Base-by-base conservation (phyloP, 2,797 vertebrate genomes). In the Thripadectes ignobilis region DNA sequence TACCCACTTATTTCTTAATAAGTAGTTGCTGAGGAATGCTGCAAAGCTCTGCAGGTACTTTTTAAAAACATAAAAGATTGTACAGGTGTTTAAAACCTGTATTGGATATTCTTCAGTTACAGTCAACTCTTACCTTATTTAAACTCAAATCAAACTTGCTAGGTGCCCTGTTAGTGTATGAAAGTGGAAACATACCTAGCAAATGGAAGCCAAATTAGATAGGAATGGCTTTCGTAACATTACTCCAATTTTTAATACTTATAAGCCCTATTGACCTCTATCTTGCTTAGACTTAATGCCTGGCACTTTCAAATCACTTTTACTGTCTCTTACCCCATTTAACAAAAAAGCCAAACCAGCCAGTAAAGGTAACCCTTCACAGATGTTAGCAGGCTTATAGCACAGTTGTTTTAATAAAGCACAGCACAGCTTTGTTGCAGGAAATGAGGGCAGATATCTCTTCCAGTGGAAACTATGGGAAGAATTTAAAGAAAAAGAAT, bases 371-470 rank as follows among this genome's bases (percentile, higher is more conserved):
- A 84, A 69, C 80, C 55, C 41, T 67, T 84, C 74, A 88, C 86
- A 94, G 71, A 90, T 90, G 77, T 89, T 81, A 69, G 69, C 43
- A 86, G 23, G 24, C 34, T 88, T 94, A 59, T 69, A 89, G 63
- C 52, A n/a, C 26, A 46, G 43, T 74, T 89, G n/a, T 91, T 91
- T 92, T 75, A 94, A 83, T 51, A 84, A 45, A 78, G 58, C 55
- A 72, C 39, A 67, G 85, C 87, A 93, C 83, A 93, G 51, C 43
- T 86, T 95, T 93, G 48, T 89, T 88, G 54, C 80, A 96, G 93
- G 90, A 95, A 95, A 95, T 95, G 83, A 94, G 76, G 46, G 58
- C 43, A 94, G 84, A 87, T 95, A 93, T 88, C 32, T 88, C n/a
- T 68, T 90, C 43, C 63, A 76, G 55, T 20, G 45, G 81, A 96